Evolutionary conservation across 2,888 invertebrate genomes (phyloP), one percentile per base, ranked within the genome.

Genomic region (Molanna angustata): DNA sequence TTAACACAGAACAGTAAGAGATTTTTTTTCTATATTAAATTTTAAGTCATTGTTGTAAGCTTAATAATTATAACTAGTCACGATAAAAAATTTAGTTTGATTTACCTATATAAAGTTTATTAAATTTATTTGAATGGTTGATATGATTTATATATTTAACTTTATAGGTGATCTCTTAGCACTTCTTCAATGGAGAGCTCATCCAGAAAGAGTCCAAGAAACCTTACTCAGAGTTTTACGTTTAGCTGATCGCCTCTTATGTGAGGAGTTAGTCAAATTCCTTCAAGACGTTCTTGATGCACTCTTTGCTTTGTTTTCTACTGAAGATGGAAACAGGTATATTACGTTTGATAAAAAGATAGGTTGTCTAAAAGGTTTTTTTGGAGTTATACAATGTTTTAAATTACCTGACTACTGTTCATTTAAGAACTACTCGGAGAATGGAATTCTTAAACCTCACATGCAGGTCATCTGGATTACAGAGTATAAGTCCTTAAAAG

Each of bases 211-310:
- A 62, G 90, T 95, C 47, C 87, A 90, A 64, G 90, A 92, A 60
- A 92, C 93, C 0, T 71, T 96, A 11, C 83, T 88, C 1, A 80
- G 90, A 43, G 89, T 95, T 1, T 69, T 93, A 56, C 78, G 88
- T 4, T 75, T 95, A n/a, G 88, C 87, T 4, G 86, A 89, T 62
- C 82, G 88, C 1, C 74, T 95, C 42, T 87, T 87, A 53, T 86
- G 89, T 63, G 94, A 94, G 68, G 96, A 96, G 67, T 76, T 95
- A 33, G 93, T 96, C 11, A 95, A 96, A 75, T 96, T 95, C 70
- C 77, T 97, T 1, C 90, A 95, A 68, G 96, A 96, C 66, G 94
- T 96, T 1, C 73, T 97, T 9, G 96, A 97, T 67, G 91, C 94
- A 0, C 72, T 97, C 1, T 96, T 96, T 69, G 89, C 92, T 14